phyloP scores from a whole-genome alignment of 2,888 invertebrate genomes.

The Himalopsyche anomala region DNA sequence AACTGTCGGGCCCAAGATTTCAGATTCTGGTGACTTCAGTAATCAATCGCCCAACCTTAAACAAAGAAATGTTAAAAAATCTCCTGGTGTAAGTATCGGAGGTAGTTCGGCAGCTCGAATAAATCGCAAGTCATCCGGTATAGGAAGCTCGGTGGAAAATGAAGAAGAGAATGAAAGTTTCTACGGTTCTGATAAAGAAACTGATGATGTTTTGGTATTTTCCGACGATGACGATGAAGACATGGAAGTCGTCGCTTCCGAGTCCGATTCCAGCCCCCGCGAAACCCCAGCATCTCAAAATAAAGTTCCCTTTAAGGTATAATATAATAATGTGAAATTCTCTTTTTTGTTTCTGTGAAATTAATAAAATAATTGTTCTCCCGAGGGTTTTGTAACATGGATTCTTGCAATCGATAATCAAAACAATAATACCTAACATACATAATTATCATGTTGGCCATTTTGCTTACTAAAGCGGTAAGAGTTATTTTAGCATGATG shows the following conservation, averaged over 20 bases:
- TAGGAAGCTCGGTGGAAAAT: slow-evolving; percentile 54
- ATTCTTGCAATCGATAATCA: slow-evolving; percentile 36
- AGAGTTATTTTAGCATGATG: slow-evolving; percentile 40
- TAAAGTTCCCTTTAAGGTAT: slow-evolving; percentile 47
- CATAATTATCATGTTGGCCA: slow-evolving; percentile 18
- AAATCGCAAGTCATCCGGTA: slow-evolving; percentile 59
- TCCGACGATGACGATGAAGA: slow-evolving; percentile 77
- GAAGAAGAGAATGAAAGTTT: slow-evolving; percentile 77
- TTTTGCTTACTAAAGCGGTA: background rate
- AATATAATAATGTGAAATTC: slow-evolving; percentile 48
- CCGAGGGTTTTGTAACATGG: slow-evolving; percentile 63
- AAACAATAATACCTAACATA: slow-evolving; percentile 27
- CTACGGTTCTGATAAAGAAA: slow-evolving; percentile 79
- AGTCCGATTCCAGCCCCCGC: slow-evolving; percentile 60
- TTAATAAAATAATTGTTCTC: slow-evolving; percentile 20
- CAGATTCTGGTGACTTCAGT: background rate
- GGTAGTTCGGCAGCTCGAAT: slow-evolving; percentile 57
- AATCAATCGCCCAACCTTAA: background rate
- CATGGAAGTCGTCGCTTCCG: slow-evolving; percentile 56
- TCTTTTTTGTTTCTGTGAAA: slow-evolving; percentile 27
- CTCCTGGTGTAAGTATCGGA: slow-evolving; percentile 58
- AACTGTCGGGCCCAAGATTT: background rate
- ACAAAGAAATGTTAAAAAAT: slow-evolving; percentile 43
- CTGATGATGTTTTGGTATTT: slow-evolving; percentile 78
- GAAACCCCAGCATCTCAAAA: slow-evolving; percentile 66